phyloP scores from a whole-genome alignment of 2,888 invertebrate species.

The Dasypogon diadema region DNA sequence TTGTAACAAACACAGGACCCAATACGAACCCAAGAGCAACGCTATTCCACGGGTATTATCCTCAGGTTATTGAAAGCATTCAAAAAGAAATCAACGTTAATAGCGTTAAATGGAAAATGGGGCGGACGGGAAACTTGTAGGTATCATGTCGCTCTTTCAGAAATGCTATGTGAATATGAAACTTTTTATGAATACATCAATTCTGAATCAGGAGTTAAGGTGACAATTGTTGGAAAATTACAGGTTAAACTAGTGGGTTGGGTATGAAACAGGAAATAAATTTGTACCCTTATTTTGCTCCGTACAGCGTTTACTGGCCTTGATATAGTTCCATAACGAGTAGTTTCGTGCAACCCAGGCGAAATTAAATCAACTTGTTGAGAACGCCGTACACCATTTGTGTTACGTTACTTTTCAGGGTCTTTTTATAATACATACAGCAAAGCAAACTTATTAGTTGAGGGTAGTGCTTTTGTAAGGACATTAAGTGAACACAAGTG shows the following conservation, averaged over 20 bases:
- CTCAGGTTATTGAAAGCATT: conserved; percentile 60
- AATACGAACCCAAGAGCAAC: conserved; percentile 58
- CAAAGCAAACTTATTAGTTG: no score
- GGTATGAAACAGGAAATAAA: conserved; percentile 41
- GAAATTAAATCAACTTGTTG: no score
- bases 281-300: conserved; percentile 31
- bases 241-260: conserved; percentile 51
- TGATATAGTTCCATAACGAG: no score
- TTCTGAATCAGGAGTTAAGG: conserved; percentile 42
- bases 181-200: conserved; percentile 17
- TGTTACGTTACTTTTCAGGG: no score
- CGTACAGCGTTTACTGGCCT: no score
- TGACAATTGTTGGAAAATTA: conserved; percentile 51
- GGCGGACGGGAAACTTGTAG: conserved; percentile 56
- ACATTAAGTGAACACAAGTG: no score
- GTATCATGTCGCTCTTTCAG: conserved; percentile 41
- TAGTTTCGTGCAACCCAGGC: no score
- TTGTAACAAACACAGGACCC: conserved; percentile 52
- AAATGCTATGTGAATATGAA: neutral
- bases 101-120: conserved; percentile 58
- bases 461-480: no score
- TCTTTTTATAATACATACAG: no score
- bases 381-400: no score
- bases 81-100: conserved; percentile 60
- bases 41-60: conserved; percentile 58